Conservation (phyloP, 2,113 vertebrate genomes). For the Actenoides hombroni region DNA sequence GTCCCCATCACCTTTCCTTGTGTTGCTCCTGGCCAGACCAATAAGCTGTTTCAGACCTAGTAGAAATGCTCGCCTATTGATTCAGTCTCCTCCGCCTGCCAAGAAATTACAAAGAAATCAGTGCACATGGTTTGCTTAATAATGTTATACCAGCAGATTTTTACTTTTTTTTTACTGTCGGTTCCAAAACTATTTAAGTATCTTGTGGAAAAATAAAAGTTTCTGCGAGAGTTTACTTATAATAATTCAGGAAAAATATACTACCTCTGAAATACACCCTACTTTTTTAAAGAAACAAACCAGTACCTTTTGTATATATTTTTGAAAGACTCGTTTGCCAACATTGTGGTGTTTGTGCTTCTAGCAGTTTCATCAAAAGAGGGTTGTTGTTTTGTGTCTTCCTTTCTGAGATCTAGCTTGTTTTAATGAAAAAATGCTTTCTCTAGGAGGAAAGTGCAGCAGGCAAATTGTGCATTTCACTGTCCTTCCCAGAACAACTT, state of each 20-base stretch:
- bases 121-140: not conserved
- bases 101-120: not conserved
- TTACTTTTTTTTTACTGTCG: not conserved
- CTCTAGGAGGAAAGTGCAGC: not conserved
- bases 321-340: not conserved
- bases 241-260: slow-evolving; percentile 24
- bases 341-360: not conserved
- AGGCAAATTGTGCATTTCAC: not conserved
- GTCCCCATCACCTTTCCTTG: not conserved
- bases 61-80: rapidly evolving
- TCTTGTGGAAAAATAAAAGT: not conserved
- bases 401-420: not conserved
- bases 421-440: not conserved
- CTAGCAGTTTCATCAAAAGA: not conserved
- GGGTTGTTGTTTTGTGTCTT: not conserved
- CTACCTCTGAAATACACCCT: slow-evolving; percentile 61
- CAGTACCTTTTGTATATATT: not conserved
- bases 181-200: not conserved
- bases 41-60: not conserved
- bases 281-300: slow-evolving; percentile 34
- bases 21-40: not conserved
- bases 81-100: not conserved
- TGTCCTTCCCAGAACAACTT: not conserved
- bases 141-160: not conserved
- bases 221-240: not conserved